Conservation (phyloP, 2,113 vertebrate genomes). For the Atherinomorus stipes region DNA sequence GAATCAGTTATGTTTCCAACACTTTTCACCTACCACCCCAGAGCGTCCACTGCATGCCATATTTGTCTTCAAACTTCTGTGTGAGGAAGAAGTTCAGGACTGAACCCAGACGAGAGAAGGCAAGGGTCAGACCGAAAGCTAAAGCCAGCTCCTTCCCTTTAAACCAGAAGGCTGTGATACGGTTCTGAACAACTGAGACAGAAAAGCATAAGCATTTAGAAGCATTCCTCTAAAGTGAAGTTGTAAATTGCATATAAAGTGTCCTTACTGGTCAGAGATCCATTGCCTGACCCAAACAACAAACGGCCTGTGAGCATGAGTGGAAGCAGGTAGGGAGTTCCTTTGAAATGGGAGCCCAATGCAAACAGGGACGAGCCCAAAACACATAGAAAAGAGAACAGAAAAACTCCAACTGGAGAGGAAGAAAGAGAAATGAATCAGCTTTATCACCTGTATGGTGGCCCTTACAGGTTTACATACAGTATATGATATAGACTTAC, state of each 20-base stretch:
- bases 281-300: conserved; percentile 87
- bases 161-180: conserved; percentile 88
- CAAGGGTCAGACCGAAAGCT: conserved; percentile 85
- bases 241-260: too few relatives aligned
- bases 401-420: conserved; percentile 82
- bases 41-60: conserved; percentile 87
- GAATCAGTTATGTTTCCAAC: background rate
- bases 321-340: conserved; percentile 83
- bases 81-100: conserved; percentile 90
- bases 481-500: conserved; percentile 78
- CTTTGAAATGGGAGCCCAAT: conserved; percentile 87
- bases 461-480: background rate
- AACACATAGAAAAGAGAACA: conserved; percentile 86
- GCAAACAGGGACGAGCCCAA: conserved; percentile 86
- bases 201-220: background rate
- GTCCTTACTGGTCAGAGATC: conserved; percentile 84
- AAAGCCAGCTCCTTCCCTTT: conserved; percentile 87
- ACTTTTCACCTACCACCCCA: conserved; percentile 80
- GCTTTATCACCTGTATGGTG: accelerated
- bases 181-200: conserved; percentile 85
- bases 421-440: background rate
- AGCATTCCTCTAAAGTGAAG: accelerated
- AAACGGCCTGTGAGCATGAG: conserved; percentile 87
- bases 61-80: conserved; percentile 81
- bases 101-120: conserved; percentile 86